Evolutionary conservation across 1,140 invertebrate species (phyloP).

Genomic region (Leptinotarsa lineolata): DNA sequence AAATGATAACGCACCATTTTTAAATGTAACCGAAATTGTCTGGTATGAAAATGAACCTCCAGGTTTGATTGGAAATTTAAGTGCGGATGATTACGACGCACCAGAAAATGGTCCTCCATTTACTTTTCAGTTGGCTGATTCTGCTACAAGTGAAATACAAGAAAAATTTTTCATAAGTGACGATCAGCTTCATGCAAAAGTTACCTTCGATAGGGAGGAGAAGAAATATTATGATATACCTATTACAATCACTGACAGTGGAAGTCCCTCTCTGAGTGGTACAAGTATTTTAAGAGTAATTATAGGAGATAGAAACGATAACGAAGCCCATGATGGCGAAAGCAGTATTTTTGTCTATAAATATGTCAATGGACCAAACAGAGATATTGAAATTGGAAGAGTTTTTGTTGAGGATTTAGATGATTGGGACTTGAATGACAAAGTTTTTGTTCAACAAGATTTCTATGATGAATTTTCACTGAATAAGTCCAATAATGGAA

Average conservation of each 20-base stretch:
- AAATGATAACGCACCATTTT: constrained; percentile 87
- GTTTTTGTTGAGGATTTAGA: constrained; percentile 90
- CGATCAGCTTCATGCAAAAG: constrained; percentile 62
- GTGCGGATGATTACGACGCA: constrained; percentile 79
- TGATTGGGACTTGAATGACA: constrained; percentile 92
- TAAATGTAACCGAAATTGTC: constrained; percentile 77
- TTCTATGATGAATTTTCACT: constrained; percentile 67
- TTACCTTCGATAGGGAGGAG: constrained; percentile 85
- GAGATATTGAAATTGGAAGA: constrained; percentile 78
- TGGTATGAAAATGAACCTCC: constrained; percentile 79
- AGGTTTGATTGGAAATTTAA: constrained; percentile 70
- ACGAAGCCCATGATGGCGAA: constrained; percentile 77
- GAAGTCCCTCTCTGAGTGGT: constrained; percentile 70
- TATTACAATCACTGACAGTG: constrained; percentile 85
- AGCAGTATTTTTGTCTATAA: constrained; percentile 92
- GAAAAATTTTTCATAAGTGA: constrained; percentile 65
- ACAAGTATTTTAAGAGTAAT: constrained; percentile 81
- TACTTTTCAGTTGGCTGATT: constrained; percentile 69
- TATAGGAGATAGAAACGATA: constrained; percentile 91
- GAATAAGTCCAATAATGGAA: constrained; percentile 69
- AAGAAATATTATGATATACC: constrained; percentile 85
- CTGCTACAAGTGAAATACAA: constrained; percentile 69
- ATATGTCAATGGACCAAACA: constrained; percentile 66
- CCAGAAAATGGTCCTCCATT: constrained; percentile 83
- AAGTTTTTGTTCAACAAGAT: constrained; percentile 73